Evolutionary conservation across 2,888 invertebrate genomes (phyloP).

Genomic region (Hypomecis punctinalis): DNA sequence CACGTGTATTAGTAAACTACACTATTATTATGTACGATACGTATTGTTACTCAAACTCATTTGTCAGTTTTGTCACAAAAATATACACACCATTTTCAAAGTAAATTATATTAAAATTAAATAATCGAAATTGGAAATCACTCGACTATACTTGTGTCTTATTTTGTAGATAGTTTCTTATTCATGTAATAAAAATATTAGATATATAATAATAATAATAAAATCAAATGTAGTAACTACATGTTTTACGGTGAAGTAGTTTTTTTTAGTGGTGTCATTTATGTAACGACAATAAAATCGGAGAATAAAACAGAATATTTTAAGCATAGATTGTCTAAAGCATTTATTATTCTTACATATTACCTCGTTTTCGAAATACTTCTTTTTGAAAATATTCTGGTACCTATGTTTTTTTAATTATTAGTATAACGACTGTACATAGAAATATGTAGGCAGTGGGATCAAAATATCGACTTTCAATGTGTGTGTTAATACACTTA

Average conservation of each 20-base stretch:
- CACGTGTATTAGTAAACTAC: too few relatives aligned
- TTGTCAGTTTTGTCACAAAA: too few relatives aligned
- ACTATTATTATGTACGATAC: too few relatives aligned
- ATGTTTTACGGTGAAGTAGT: background rate
- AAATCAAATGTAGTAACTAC: background rate
- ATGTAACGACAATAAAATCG: slow-evolving; percentile 22
- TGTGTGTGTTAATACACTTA: slow-evolving; percentile 13
- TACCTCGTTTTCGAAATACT: background rate
- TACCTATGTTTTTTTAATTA: background rate
- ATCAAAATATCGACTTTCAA: slow-evolving; percentile 24
- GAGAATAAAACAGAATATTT: background rate
- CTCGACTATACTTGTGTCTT: slow-evolving; percentile 30
- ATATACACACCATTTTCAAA: too few relatives aligned
- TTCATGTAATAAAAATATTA: slow-evolving; percentile 5
- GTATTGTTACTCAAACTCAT: too few relatives aligned
- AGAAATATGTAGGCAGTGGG: slow-evolving; percentile 18
- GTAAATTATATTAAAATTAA: background rate
- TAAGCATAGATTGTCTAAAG: too few relatives aligned
- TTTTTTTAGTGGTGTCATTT: background rate
- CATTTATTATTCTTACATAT: too few relatives aligned
- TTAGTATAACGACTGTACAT: slow-evolving; percentile 14
- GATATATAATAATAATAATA: background rate
- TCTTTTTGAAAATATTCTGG: background rate
- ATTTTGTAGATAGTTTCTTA: slow-evolving; percentile 25
- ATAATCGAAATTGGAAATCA: slow-evolving; percentile 17